These are phyloP conservation scores for Doryteuthis pealeii DNA, from an alignment of 1,140 invertebrate genomes.

Conservation along the genomic window DNA sequence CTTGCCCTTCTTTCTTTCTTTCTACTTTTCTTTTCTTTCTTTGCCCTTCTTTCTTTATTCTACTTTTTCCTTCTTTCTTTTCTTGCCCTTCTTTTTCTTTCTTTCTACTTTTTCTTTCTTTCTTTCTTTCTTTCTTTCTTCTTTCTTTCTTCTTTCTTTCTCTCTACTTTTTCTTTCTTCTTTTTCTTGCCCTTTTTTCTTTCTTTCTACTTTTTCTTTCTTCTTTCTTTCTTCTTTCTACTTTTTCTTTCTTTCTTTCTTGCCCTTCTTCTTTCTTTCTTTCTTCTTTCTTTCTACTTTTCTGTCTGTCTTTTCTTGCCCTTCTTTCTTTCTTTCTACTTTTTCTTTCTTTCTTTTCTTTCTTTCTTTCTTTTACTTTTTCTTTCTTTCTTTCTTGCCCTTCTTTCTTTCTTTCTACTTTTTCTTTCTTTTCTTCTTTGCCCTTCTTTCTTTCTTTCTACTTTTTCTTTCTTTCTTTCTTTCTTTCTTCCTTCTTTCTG, in stretches of 20 bases:
- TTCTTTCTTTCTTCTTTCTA: no score
- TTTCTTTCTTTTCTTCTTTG: constrained; percentile 11
- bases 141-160: constrained; percentile 16
- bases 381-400: no score
- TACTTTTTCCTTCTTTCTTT: background rate
- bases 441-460: background rate
- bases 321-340: no score
- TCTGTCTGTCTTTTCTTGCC: no score
- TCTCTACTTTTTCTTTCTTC: constrained; percentile 23
- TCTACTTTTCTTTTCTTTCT: constrained; percentile 11
- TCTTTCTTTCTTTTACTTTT: no score
- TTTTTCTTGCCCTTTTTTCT: no score
- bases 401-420: background rate
- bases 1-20: background rate
- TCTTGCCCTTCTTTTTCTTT: background rate
- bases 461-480: background rate
- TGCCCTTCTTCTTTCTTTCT: no score
- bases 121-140: background rate
- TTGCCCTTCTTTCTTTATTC: background rate
- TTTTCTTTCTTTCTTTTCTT: no score
- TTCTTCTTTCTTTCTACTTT: no score
- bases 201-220: no score
- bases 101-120: background rate
- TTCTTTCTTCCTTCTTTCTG: background rate
- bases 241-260: no score